phyloP scores from a whole-genome alignment of 1,140 invertebrate species.

The Zaprionus gabonicus region DNA sequence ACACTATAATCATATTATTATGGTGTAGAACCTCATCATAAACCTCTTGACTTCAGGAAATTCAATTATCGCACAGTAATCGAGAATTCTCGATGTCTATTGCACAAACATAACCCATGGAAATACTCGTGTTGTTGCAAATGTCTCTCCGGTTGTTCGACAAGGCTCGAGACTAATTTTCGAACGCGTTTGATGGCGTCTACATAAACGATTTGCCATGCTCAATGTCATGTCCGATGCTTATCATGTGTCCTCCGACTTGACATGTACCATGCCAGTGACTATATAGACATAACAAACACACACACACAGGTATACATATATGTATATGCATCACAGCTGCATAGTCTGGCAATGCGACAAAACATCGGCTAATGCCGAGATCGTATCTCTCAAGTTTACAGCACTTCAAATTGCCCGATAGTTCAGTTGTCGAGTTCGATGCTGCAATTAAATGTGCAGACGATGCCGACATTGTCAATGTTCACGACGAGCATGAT shows the following conservation, averaged over 20 bases:
- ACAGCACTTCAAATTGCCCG: conserved; percentile 4
- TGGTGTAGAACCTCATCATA: background rate
- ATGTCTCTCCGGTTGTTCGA: background rate
- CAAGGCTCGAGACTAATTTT: conserved; percentile 1
- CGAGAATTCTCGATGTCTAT: background rate
- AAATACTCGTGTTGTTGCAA: background rate
- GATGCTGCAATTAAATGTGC: conserved; percentile 10
- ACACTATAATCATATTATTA: background rate
- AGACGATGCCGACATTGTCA: background rate
- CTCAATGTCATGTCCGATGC: conserved; percentile 16
- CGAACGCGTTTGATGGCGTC: background rate
- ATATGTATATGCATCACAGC: background rate
- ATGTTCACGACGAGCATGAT: background rate
- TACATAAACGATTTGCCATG: conserved; percentile 17
- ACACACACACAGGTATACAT: background rate
- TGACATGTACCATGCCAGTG: background rate
- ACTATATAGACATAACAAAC: background rate
- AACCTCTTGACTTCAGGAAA: background rate
- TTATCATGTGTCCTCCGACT: conserved; percentile 10
- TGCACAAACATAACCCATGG: background rate
- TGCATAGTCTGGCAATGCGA: background rate
- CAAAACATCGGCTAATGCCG: conserved; percentile 3
- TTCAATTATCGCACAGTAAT: background rate
- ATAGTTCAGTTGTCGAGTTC: conserved; percentile 7
- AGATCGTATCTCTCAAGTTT: conserved; percentile 6